phyloP scores from a whole-genome alignment of 1,140 invertebrate genomes.

The Chironomus tepperi region DNA sequence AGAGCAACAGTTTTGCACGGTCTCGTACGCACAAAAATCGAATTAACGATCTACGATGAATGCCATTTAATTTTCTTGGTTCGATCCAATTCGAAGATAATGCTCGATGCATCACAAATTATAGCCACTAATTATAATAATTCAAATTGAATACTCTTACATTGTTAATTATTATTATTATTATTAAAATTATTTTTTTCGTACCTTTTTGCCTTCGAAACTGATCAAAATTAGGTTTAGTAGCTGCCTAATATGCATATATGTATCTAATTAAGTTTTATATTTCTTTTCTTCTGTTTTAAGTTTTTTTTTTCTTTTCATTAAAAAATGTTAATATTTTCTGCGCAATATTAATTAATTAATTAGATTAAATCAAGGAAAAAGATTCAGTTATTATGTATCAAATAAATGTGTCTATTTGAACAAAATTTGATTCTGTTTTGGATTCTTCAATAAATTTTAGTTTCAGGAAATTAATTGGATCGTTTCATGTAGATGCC shows the following conservation, averaged over 20 bases:
- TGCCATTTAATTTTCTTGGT: constrained; percentile 74
- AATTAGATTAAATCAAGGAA: too few species aligned
- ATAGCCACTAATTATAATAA: constrained; percentile 28
- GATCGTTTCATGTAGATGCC: too few species aligned
- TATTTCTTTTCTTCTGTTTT: not conserved
- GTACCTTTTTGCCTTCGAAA: not conserved
- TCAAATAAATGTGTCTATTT: too few species aligned
- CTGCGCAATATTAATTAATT: too few species aligned
- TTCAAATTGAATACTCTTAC: not conserved
- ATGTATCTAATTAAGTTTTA: not conserved
- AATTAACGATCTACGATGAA: constrained; percentile 67
- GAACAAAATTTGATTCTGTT: too few species aligned
- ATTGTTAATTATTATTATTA: too few species aligned
- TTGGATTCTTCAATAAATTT: too few species aligned
- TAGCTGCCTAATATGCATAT: not conserved
- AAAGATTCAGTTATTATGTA: too few species aligned
- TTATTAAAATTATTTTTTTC: not conserved
- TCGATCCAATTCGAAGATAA: constrained; percentile 64
- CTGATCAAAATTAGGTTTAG: not conserved
- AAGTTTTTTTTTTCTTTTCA: too few species aligned
- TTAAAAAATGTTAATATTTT: too few species aligned
- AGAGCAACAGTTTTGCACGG: constrained; percentile 71
- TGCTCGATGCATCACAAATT: constrained; percentile 60
- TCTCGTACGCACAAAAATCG: constrained; percentile 59
- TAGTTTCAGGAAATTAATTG: too few species aligned